Evolutionary conservation across 1,140 invertebrate genomes (phyloP), one percentile per base, ranked within the genome.

Genomic region (Aphelenchoides avenae): DNA sequence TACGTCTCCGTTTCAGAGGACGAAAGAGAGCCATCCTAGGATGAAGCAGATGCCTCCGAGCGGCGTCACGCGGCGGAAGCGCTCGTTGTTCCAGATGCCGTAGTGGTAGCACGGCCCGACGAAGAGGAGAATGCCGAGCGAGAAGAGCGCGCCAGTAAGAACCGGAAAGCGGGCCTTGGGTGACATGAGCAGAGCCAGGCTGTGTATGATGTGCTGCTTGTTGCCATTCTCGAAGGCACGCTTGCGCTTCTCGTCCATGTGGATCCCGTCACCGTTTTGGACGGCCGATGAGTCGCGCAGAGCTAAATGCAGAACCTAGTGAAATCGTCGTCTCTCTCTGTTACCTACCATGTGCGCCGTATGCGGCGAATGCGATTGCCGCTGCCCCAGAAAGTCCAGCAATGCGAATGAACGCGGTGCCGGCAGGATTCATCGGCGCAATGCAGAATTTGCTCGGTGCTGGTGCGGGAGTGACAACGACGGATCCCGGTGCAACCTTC

Each of bases 141-240:
- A 6, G 43, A 66, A 66, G 6, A 62, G 51, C 7, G 51, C n/a
- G n/a, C 31, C 31, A n/a, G 64, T 58, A 2, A 62, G 15, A 18
- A 43, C 11, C 13, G 60, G 50, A 41, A 42, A 61, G 13, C 44
- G 52, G 9, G 60, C 51, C 18, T 68, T 22, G n/a, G 40, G 36
- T 7, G 49, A 5, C 24, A 66, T 34, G 4, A 62, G 26, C 18
- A 62, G 20, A 22, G 27, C 51, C 31, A 68, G 55, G 9, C 49
- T 65, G 30, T 66, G 60, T 24, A 62, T 50, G 31, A 61, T 58
- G 43, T 62, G 64, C 33, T 62, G 60, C 20, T 68, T 68, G 39
- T 24, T 57, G 26, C 50, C 65, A 30, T 68, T 43, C 26, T 60
- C 49, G 24, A 69, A 51, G 27, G 52, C 31, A 18, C 40, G 27